phyloP scores from a whole-genome alignment of 1,140 invertebrate species.

The Hetaerina americana region DNA sequence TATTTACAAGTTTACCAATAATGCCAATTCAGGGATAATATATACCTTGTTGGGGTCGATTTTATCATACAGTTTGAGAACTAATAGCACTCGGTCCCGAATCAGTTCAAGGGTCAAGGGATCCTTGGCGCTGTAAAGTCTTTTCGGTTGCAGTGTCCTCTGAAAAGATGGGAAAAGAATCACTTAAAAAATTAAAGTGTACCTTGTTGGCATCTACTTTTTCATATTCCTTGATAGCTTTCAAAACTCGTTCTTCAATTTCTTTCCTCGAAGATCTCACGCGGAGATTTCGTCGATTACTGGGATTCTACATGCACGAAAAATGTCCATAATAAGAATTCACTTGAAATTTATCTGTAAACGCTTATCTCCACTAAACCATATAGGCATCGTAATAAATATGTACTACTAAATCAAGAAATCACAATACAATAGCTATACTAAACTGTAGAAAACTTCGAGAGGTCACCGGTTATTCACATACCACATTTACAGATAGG shows the following conservation, averaged over 20 bases:
- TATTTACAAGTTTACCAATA: no score
- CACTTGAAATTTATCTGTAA: no score
- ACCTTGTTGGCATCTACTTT: conserved; percentile 67
- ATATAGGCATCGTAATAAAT: no score
- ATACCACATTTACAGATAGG: neutral
- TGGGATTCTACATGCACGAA: neutral
- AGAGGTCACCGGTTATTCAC: neutral
- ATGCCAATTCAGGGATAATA: no score
- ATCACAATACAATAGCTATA: neutral
- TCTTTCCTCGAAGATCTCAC: conserved; percentile 30
- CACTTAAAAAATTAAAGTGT: conserved; percentile 26
- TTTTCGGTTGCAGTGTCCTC: conserved; percentile 40
- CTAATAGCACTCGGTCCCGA: conserved; percentile 74
- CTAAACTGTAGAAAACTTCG: neutral
- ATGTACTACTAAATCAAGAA: neutral
- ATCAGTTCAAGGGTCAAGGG: conserved; percentile 72
- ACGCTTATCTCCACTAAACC: no score
- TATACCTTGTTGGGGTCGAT: conserved; percentile 82
- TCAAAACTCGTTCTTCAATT: conserved; percentile 57
- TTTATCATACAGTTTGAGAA: conserved; percentile 94
- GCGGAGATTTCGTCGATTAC: neutral
- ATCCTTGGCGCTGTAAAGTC: conserved; percentile 55
- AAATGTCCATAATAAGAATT: neutral
- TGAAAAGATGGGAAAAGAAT: conserved; percentile 43
- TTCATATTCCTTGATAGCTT: conserved; percentile 64